These are phyloP conservation scores for Drosophila formosana DNA, from an alignment of 2,888 invertebrate species.

Conservation along the genomic window DNA sequence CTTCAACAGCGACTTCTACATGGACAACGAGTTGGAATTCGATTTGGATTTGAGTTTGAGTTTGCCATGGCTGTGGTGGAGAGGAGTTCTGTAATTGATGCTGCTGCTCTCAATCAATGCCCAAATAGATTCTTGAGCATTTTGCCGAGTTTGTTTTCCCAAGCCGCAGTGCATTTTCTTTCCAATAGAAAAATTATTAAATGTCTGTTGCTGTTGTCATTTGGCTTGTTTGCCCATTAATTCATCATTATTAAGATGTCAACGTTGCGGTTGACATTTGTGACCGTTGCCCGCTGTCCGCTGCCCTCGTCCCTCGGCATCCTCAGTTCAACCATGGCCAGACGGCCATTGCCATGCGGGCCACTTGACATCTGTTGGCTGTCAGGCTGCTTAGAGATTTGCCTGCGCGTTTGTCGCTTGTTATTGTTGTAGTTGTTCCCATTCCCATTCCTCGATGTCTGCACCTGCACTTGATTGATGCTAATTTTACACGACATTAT, in stretches of 20 bases:
- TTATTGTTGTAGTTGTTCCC: constrained; percentile 11
- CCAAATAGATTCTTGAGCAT: constrained; percentile 56
- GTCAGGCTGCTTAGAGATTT: constrained; percentile 54
- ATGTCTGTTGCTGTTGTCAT: constrained; percentile 56
- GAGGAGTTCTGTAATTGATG: constrained; percentile 66
- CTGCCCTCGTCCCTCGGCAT: constrained; percentile 10
- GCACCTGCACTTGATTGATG: constrained; percentile 80
- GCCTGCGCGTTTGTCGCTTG: constrained; percentile 41
- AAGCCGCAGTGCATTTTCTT: constrained; percentile 50
- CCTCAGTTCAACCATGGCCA: constrained; percentile 17
- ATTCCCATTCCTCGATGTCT: constrained; percentile 34
- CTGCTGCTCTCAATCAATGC: constrained; percentile 75
- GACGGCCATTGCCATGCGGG: constrained; percentile 68
- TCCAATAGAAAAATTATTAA: constrained; percentile 74
- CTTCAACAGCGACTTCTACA: constrained; percentile 9
- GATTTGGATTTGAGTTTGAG: background rate
- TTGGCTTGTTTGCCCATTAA: constrained; percentile 81
- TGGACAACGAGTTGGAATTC: background rate
- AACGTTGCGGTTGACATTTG: constrained; percentile 81
- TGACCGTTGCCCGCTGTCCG: constrained; percentile 49
- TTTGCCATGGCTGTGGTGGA: constrained; percentile 12
- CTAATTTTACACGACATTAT: constrained; percentile 76
- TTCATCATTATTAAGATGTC: constrained; percentile 84
- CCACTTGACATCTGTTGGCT: constrained; percentile 77
- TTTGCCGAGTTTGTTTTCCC: constrained; percentile 53